Percentiles rank a stretch among this genome's conserved stretches.
Evolutionary conservation across 2,113 vertebrate species (phyloP).

Genomic region (Carlito syrichta): DNA sequence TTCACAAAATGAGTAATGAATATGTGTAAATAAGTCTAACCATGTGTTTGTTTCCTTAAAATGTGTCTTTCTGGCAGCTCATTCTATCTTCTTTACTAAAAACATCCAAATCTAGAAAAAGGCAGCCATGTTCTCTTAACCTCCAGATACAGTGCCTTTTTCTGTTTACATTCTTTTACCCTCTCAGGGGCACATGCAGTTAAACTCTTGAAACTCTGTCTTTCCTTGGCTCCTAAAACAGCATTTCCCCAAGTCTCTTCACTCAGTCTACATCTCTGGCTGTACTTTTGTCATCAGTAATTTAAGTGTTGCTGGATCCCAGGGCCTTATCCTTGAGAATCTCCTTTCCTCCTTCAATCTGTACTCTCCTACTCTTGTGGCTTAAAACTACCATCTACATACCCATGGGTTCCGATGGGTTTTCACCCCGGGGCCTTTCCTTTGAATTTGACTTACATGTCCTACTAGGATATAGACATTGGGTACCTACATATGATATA

Average conservation of each 20-base stretch:
- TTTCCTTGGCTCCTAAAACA: neutral
- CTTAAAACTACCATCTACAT: neutral
- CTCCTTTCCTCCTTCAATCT: neutral
- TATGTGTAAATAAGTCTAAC: neutral
- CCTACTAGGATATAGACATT: neutral
- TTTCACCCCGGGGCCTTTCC: neutral
- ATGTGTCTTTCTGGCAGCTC: neutral
- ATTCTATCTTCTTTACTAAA: neutral
- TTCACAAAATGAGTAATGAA: neutral
- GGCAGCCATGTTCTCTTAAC: neutral
- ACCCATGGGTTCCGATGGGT: neutral
- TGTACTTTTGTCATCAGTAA: neutral
- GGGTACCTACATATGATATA: too few species aligned
- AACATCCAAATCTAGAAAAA: neutral
- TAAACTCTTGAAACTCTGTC: neutral
- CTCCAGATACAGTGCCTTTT: neutral
- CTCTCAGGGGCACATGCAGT: neutral
- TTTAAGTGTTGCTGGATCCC: neutral
- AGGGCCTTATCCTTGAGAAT: neutral
- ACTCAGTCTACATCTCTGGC: neutral
- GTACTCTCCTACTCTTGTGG: neutral
- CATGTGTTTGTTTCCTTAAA: neutral
- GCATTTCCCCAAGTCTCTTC: neutral
- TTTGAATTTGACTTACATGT: neutral
- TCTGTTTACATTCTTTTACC: neutral